Evolutionary conservation across 2,888 invertebrate species (phyloP).

Genomic region (Perizoma flavofasciatum): DNA sequence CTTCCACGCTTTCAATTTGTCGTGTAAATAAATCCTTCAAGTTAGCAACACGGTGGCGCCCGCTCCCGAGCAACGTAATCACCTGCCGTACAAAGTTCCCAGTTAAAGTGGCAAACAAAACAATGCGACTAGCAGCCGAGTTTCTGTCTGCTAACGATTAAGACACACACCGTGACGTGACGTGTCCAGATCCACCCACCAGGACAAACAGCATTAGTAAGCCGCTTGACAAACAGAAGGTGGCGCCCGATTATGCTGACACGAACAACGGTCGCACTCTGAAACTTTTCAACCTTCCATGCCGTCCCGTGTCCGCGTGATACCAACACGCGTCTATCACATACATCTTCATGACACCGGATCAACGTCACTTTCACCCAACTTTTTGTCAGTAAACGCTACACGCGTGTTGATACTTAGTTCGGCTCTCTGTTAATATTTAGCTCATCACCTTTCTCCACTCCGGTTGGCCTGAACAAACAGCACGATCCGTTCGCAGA

Average conservation of each 20-base stretch:
- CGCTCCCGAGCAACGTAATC: slow-evolving; percentile 58
- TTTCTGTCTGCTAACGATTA: slow-evolving; percentile 75
- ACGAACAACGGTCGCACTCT: slow-evolving; percentile 47
- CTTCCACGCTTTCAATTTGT: slow-evolving; percentile 56
- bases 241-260: slow-evolving; percentile 71
- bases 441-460: slow-evolving; percentile 72
- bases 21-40: slow-evolving; percentile 58
- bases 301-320: slow-evolving; percentile 54
- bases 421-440: slow-evolving; percentile 68
- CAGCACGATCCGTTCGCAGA: slow-evolving; percentile 72
- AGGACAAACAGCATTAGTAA: slow-evolving; percentile 77
- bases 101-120: slow-evolving; percentile 72
- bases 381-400: slow-evolving; percentile 56
- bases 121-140: slow-evolving; percentile 68
- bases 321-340: slow-evolving; percentile 54
- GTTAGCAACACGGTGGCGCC: slow-evolving; percentile 46
- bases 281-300: slow-evolving; percentile 56
- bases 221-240: slow-evolving; percentile 71
- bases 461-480: slow-evolving; percentile 76
- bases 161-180: slow-evolving; percentile 74
- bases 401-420: slow-evolving; percentile 56
- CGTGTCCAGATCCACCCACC: slow-evolving; percentile 69
- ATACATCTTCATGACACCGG: slow-evolving; percentile 54
- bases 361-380: slow-evolving; percentile 51
- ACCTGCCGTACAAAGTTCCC: slow-evolving; percentile 65